These are phyloP conservation scores for Apodemus speciosus DNA, from an alignment of 2,113 vertebrate genomes.

Conservation along the genomic window DNA sequence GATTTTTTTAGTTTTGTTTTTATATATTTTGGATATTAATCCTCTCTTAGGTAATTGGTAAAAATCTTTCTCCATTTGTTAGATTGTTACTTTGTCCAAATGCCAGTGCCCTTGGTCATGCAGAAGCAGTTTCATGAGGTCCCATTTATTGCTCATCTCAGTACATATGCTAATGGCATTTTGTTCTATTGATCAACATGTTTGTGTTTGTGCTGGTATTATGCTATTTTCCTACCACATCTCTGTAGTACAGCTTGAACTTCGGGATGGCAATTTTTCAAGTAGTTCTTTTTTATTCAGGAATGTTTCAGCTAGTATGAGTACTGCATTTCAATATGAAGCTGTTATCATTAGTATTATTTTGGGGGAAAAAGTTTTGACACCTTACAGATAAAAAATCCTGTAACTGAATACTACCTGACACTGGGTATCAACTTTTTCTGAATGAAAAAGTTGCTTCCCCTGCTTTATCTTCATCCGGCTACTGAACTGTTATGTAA, in stretches of 20 bases:
- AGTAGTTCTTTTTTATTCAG: neutral
- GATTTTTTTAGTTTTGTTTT: neutral
- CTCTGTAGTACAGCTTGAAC: neutral
- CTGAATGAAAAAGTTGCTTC: neutral
- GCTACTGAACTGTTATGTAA: neutral
- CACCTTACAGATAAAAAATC: neutral
- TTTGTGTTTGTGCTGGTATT: neutral
- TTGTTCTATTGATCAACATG: neutral
- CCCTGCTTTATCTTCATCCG: neutral
- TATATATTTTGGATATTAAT: neutral
- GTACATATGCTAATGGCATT: neutral
- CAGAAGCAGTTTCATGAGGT: neutral
- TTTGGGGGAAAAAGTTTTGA: neutral
- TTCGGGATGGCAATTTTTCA: too few species aligned
- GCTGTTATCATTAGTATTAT: neutral
- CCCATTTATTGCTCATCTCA: neutral
- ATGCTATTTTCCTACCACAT: neutral
- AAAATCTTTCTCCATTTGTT: neutral
- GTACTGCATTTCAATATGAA: neutral
- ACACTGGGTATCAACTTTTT: neutral
- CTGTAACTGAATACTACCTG: neutral
- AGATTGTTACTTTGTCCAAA: neutral
- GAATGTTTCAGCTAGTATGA: neutral
- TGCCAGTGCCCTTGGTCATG: neutral
- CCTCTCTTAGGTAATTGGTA: neutral